Conservation (phyloP, 2,113 vertebrate genomes). For the Pelecanus crispus region DNA sequence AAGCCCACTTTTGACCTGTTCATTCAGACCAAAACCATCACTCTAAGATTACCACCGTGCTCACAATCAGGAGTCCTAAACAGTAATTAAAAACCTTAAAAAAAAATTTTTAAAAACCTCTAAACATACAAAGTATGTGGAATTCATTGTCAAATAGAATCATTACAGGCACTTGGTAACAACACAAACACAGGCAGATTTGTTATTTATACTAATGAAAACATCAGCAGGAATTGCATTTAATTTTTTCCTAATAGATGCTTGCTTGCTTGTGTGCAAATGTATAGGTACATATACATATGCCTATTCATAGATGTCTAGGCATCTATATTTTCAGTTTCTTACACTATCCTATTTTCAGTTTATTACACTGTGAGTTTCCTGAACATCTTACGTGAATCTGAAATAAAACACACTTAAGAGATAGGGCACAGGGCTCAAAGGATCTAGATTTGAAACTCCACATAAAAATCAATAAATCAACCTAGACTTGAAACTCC, state of each 20-base stretch:
- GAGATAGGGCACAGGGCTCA: not conserved
- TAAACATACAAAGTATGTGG: not conserved
- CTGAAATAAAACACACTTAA: not conserved
- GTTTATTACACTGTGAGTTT: not conserved
- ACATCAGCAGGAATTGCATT: not conserved
- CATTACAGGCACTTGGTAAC: not conserved
- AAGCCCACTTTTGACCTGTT: not conserved
- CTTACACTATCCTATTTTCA: not conserved
- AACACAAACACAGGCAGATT: not conserved
- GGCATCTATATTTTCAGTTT: not conserved
- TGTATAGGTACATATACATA: fast-evolving
- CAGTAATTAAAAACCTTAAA: not conserved
- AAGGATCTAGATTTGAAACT: not conserved
- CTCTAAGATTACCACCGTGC: not conserved
- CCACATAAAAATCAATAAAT: not conserved
- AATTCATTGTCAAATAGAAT: not conserved
- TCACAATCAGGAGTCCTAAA: not conserved
- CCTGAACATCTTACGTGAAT: not conserved
- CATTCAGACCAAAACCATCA: not conserved
- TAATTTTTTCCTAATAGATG: not conserved
- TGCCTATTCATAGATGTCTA: not conserved
- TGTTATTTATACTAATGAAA: not conserved
- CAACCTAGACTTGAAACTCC: not conserved
- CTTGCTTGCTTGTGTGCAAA: not conserved
- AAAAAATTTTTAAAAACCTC: not conserved